Base-by-base conservation (phyloP, 2,113 vertebrate genomes). In the Climacteris rufus region DNA sequence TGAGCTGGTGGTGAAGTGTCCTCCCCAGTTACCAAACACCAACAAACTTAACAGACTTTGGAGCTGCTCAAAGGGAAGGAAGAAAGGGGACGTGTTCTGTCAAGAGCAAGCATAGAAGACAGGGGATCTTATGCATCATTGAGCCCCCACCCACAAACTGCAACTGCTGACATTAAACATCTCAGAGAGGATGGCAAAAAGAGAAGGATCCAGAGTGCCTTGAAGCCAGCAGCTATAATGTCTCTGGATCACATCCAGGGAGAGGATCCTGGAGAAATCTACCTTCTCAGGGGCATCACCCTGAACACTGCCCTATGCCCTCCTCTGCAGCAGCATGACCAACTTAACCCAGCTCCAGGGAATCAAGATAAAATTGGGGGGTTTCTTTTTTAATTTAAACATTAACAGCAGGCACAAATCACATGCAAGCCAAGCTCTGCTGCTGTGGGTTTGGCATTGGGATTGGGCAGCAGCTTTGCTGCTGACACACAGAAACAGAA, bases 401-500 rank as follows among this genome's bases (percentile, higher is more conserved):
- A 76, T 3, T 83, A 87, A 35, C 69, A 71, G 35, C 47, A 66
- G 76, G 39, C 80, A 81, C 57, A 53, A 40, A 87, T 65, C 59
- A n/a, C 9, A 9, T 1, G 35, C 52, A n/a, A 4, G 13, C 83
- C 76, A 89, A 74, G 35, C 63, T 33, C 77, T 40, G 59, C 83
- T 65, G 83, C 63, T 39, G 76, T 7, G 85, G 79, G 42, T 54
- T 90, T 93, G 96, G 92, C 21, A 1, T 8, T 63, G 80, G 59
- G 53, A 59, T n/a, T 1, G 19, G 83, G 80, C 80, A 83, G 75
- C 59, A 83, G 64, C 77, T 92, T 57, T 65, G 69, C 71, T 74
- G 91, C 87, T 90, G 93, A 88, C 78, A 86, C 64, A 75, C 18
- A 47, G 53, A 59, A 92, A 68, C 93, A 79, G 25, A 53, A 87